Conservation (phyloP, 2,797 vertebrate genomes). For the Danio aesculapii region DNA sequence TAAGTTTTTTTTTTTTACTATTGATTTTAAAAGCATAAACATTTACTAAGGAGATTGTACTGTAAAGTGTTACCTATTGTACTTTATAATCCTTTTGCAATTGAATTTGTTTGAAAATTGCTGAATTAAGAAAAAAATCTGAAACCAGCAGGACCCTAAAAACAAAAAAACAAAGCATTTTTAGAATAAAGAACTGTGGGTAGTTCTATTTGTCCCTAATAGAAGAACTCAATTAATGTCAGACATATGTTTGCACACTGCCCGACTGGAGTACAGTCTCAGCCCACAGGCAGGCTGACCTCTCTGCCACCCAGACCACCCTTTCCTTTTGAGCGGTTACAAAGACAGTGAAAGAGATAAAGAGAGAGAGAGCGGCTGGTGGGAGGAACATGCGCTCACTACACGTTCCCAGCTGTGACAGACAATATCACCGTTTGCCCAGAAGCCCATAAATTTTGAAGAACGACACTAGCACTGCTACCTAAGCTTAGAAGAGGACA, state of each 20-base stretch:
- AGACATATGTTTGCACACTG: neutral
- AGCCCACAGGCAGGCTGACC: conserved; percentile 30
- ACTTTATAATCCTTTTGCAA: too few species aligned
- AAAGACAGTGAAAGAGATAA: conserved; percentile 49
- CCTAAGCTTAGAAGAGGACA: neutral
- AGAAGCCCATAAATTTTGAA: conserved; percentile 22
- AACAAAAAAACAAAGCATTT: neutral
- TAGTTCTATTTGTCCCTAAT: neutral
- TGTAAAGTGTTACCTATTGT: too few species aligned
- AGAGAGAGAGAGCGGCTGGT: conserved; percentile 20
- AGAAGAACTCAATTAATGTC: neutral
- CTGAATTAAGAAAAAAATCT: too few species aligned
- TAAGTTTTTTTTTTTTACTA: too few species aligned
- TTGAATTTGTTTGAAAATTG: too few species aligned
- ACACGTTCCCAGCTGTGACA: conserved; percentile 29
- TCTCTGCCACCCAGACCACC: conserved; percentile 19
- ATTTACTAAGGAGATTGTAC: too few species aligned
- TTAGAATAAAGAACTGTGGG: neutral
- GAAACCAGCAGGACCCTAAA: too few species aligned
- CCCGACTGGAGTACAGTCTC: conserved; percentile 16
- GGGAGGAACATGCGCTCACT: conserved; percentile 49
- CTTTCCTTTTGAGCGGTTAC: conserved; percentile 54
- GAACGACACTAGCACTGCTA: conserved; percentile 4
- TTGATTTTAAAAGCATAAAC: too few species aligned
- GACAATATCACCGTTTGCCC: conserved; percentile 21